These are phyloP conservation scores for Rutpela maculata DNA, from an alignment of 2,888 invertebrate genomes.

Conservation along the genomic window DNA sequence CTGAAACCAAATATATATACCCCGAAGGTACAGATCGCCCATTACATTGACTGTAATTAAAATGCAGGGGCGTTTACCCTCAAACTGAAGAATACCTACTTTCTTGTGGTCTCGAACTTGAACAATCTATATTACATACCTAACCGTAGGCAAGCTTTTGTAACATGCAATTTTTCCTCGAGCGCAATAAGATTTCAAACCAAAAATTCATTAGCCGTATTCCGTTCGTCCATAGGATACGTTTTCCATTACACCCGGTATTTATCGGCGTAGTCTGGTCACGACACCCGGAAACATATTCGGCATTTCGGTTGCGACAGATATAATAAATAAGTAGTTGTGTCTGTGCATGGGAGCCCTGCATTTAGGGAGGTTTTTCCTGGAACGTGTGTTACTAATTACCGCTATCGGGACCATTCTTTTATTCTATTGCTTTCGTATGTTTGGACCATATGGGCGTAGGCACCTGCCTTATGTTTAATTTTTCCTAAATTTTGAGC, in stretches of 20 bases:
- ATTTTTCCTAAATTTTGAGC: slow-evolving; percentile 14
- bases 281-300: slow-evolving; percentile 61
- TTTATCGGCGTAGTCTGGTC: slow-evolving; percentile 35
- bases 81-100: background rate
- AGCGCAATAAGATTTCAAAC: background rate
- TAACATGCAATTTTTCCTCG: background rate
- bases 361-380: slow-evolving; percentile 27
- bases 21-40: background rate
- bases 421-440: slow-evolving; percentile 21
- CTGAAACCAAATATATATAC: background rate
- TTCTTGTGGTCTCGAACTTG: background rate
- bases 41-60: background rate
- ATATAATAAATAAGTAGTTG: slow-evolving; percentile 51
- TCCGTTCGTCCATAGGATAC: slow-evolving; percentile 1
- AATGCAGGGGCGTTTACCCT: background rate
- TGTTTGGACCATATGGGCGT: slow-evolving; percentile 24
- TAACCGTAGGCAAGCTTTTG: background rate
- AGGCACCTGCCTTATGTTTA: slow-evolving; percentile 14
- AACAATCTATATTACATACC: background rate
- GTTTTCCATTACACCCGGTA: slow-evolving; percentile 1
- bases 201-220: background rate
- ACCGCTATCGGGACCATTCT: slow-evolving; percentile 25
- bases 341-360: slow-evolving; percentile 11
- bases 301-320: slow-evolving; percentile 58
- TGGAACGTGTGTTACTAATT: slow-evolving; percentile 34